Base-by-base conservation (phyloP, 2,888 invertebrate genomes). In the Stenichneumon culpator region DNA sequence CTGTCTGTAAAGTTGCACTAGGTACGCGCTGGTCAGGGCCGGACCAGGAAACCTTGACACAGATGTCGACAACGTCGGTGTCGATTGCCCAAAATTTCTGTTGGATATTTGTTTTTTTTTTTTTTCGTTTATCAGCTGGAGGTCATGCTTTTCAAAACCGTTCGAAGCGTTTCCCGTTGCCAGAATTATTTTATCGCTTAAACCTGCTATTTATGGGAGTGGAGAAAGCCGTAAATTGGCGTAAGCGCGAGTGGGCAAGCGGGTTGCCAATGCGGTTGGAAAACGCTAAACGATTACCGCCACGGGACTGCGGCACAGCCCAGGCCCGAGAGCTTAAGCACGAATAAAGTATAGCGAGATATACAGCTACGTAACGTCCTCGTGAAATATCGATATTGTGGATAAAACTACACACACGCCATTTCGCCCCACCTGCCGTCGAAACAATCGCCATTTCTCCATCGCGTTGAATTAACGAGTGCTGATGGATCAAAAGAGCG, bases 161-260 rank as follows among this genome's bases (percentile, higher is more conserved):
- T 77, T 39, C 54, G 44, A 39, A 39, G 82, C 68, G 75, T 86
- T 84, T 79, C 44, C 86, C 82, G 87, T 86, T 87, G 84, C 84
- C 86, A 86, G 84, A 87, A 87, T 87, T 84, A 87, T 87, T 87
- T 84, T 86, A 85, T 87, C 87, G 86, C 82, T 87, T 84, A 86
- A 86, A 69, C 82, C 85, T 82, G 82, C 68, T 87, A 87, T 86
- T 87, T 87, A 86, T 87, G 83, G 79, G 75, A 80, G 74, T 80
- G 68, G 80, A 82, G 84, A 87, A 82, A 78, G 73, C 80, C 83
- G 81, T 87, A 87, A 86, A 87, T 86, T 84, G 84, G 78, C 47
- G 67, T 78, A 67, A 65, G 78, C 77, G 80, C 77, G 80, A 79
- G 73, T 54, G 32, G 54, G 39, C 52, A 32, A 72, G 36, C 78